phyloP scores from a whole-genome alignment of 2,113 vertebrate genomes.

The Silurus asotus region DNA sequence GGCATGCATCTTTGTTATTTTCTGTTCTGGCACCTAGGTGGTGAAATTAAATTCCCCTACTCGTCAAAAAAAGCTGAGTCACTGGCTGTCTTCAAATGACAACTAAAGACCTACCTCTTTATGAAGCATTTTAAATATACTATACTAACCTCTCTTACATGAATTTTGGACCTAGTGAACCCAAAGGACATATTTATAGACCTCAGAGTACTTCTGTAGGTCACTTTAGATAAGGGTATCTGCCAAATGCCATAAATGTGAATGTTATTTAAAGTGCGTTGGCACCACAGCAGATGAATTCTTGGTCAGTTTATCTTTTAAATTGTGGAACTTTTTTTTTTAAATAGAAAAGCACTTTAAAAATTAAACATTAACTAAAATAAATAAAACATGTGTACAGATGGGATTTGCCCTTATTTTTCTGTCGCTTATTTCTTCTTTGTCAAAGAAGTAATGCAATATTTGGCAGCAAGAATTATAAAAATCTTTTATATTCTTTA shows the following conservation, averaged over 20 bases:
- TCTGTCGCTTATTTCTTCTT: too few species aligned
- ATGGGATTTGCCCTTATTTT: too few species aligned
- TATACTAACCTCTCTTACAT: not conserved
- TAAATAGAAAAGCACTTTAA: not conserved
- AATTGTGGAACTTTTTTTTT: not conserved
- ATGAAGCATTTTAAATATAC: not conserved
- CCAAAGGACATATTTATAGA: not conserved
- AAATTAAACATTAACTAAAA: too few species aligned
- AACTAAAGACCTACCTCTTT: not conserved
- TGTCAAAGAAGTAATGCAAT: too few species aligned
- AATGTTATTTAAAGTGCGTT: not conserved
- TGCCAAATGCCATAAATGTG: not conserved
- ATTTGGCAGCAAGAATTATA: too few species aligned
- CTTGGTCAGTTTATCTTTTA: not conserved
- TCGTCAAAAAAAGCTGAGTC: not conserved
- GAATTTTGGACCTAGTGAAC: not conserved
- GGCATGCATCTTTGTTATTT: not conserved
- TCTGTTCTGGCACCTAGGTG: not conserved
- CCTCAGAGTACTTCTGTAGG: not conserved
- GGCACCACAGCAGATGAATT: not conserved
- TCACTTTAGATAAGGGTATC: not conserved
- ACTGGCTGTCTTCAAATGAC: not conserved
- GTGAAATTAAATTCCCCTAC: not conserved
- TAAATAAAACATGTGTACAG: too few species aligned
- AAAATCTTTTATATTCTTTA: too few species aligned